Conservation (phyloP, 2,797 vertebrate genomes). For the Champsocephalus gunnari region DNA sequence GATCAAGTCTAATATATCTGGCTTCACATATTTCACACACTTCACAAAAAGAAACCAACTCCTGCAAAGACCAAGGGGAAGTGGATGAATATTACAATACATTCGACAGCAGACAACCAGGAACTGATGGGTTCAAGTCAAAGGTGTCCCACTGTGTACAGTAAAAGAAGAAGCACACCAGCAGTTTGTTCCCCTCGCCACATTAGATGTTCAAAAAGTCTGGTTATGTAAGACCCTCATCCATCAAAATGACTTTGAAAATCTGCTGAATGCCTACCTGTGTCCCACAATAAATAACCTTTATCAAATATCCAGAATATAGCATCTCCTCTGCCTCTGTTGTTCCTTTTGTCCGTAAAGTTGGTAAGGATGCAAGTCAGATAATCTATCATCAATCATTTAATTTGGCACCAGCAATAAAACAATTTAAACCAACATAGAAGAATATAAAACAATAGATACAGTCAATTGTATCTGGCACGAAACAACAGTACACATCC, state of each 20-base stretch:
- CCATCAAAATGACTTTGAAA: not conserved
- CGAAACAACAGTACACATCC: not conserved
- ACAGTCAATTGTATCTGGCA: not conserved
- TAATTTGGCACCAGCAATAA: not conserved
- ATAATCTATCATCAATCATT: not conserved
- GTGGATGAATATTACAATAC: not conserved
- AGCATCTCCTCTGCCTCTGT: not conserved
- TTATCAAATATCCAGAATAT: not conserved
- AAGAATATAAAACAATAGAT: not conserved
- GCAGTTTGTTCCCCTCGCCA: not conserved
- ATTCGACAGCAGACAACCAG: not conserved
- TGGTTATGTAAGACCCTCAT: not conserved
- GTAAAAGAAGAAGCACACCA: not conserved
- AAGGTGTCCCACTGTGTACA: not conserved
- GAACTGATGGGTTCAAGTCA: not conserved
- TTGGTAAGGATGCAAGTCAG: not conserved
- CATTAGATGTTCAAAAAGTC: not conserved
- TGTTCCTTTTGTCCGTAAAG: not conserved
- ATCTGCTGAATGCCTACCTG: not conserved
- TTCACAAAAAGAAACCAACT: not conserved
- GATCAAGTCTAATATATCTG: not conserved
- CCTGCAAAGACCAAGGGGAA: not conserved
- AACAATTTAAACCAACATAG: not conserved
- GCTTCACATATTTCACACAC: constrained; percentile 3
- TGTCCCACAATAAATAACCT: not conserved